These are phyloP conservation scores for Dysdera silvatica DNA, from an alignment of 1,140 invertebrate genomes.

Conservation along the genomic window DNA sequence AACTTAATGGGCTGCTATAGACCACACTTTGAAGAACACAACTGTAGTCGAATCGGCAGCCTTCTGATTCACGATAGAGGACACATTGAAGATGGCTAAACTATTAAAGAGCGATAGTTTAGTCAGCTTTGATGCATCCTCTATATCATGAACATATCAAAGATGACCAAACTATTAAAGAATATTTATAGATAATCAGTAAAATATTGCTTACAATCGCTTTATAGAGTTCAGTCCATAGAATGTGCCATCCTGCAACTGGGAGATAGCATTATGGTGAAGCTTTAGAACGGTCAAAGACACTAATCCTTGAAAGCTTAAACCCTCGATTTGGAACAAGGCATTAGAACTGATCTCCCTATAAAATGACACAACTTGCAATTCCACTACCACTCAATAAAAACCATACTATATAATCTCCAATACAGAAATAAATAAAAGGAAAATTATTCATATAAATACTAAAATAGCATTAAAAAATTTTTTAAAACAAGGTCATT, in stretches of 20 bases:
- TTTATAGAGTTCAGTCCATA: constrained; percentile 67
- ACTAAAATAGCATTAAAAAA: no score
- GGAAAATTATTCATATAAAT: no score
- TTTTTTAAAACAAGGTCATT: no score
- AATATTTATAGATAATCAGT: background rate
- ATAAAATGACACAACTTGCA: constrained; percentile 39
- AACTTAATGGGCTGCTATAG: no score
- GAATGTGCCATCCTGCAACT: constrained; percentile 75
- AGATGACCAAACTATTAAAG: background rate
- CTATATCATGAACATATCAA: no score
- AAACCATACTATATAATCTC: background rate
- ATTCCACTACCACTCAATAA: background rate
- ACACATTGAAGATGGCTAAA: no score
- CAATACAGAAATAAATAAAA: no score
- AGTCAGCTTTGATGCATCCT: no score
- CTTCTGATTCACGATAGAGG: no score
- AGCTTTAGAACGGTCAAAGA: constrained; percentile 64
- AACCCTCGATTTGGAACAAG: constrained; percentile 62
- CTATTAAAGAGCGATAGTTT: no score
- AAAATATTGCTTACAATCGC: constrained; percentile 54
- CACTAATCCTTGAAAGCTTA: constrained; percentile 67
- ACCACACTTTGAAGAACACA: no score
- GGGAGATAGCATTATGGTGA: constrained; percentile 65
- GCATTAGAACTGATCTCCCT: constrained; percentile 76
- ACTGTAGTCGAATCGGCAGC: no score